Evolutionary conservation across 2,888 invertebrate species (phyloP).

Genomic region (Hydropsyche betteni): DNA sequence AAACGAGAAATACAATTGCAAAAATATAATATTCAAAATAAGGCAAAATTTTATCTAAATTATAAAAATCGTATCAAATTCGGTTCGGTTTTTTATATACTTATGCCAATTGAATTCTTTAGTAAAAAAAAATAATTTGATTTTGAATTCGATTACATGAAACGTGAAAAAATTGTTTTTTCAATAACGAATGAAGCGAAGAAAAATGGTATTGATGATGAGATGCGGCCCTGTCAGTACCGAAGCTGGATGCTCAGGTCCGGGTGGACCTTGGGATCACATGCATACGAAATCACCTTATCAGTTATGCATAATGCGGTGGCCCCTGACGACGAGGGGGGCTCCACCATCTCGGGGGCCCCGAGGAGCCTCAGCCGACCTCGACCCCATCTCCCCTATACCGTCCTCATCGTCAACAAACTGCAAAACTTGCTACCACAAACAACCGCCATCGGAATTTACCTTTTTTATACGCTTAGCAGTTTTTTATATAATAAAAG

Average conservation of each 20-base stretch:
- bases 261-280: slow-evolving; percentile 58
- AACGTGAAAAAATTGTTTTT: too few species aligned
- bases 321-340: slow-evolving; percentile 31
- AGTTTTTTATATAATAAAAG: too few species aligned
- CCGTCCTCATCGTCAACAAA: slow-evolving; percentile 5
- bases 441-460: slow-evolving; percentile 11
- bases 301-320: slow-evolving; percentile 68
- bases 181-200: too few species aligned
- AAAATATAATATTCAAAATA: too few species aligned
- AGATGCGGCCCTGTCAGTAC: slow-evolving; percentile 53
- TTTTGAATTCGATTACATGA: too few species aligned
- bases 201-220: neutral
- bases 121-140: too few species aligned
- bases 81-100: too few species aligned
- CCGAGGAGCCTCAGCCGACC: slow-evolving; percentile 55
- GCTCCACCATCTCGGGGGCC: slow-evolving; percentile 58
- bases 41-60: too few species aligned
- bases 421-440: slow-evolving; percentile 14
- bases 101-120: too few species aligned
- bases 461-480: neutral
- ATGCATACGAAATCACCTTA: slow-evolving; percentile 68
- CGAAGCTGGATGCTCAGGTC: slow-evolving; percentile 54
- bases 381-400: neutral
- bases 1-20: too few species aligned
- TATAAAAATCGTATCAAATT: too few species aligned